Evolutionary conservation across 1,140 invertebrate genomes (phyloP), one percentile per base, ranked within the genome.

Genomic region (Batillaria attramentaria): DNA sequence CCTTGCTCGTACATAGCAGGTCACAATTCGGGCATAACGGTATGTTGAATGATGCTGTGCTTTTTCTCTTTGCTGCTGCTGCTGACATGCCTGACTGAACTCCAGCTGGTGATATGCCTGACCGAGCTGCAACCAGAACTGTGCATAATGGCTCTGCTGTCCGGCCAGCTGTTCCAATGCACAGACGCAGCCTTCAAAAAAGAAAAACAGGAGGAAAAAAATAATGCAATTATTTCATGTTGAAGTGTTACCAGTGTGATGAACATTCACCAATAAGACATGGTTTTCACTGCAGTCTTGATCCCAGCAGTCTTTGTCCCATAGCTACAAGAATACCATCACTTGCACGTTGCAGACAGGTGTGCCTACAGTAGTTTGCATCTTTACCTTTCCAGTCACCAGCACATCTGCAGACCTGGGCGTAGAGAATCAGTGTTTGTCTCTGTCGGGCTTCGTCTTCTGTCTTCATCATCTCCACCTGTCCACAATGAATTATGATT

Each of bases 1-100:
- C 82, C 68, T 83, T 43, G 79, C 65, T 73, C 79, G 75, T 10
- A 81, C 43, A 33, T 79, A 79, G 41, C 79, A 83, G 37, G 79
- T 83, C 28, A 79, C 37, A n/a, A 62, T n/a, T 62, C 57, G 57
- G n/a, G 33, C 57, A 28, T 62, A 31, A 13, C n/a, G 24, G 33
- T n/a, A n/a, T n/a, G n/a, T n/a, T n/a, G n/a, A n/a, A n/a, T n/a
- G n/a, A n/a, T n/a, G n/a, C n/a, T n/a, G n/a, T n/a, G n/a, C n/a
- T n/a, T n/a, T n/a, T n/a, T n/a, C n/a, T n/a, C n/a, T n/a, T n/a
- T n/a, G n/a, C n/a, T n/a, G n/a, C n/a, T n/a, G n/a, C n/a, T n/a
- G n/a, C n/a, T n/a, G n/a, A n/a, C n/a, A n/a, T n/a, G n/a, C n/a
- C n/a, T n/a, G n/a, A n/a, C 57, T 62, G 57, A 62, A 31, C 24